Conservation (phyloP, 2,888 invertebrate genomes). For the Drosophila kambysellisi region DNA sequence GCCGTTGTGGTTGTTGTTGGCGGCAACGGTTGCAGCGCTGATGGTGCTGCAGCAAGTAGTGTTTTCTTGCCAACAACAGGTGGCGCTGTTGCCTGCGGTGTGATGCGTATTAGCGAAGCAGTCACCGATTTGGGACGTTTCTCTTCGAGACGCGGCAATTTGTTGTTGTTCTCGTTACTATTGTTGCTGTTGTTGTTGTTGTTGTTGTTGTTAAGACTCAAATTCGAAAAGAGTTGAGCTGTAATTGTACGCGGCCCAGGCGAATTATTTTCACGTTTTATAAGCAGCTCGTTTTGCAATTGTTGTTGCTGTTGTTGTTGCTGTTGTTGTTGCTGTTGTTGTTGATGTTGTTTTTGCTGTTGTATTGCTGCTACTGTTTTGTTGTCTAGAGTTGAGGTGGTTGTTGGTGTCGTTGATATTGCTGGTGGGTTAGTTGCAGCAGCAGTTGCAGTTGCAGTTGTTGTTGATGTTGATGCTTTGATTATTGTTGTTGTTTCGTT, state of each 20-base stretch:
- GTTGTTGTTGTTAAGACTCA: slow-evolving; percentile 31
- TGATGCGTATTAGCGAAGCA: slow-evolving; percentile 82
- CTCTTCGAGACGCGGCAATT: slow-evolving; percentile 57
- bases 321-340: slow-evolving; percentile 32
- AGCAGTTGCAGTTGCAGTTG: slow-evolving; percentile 34
- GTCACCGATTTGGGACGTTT: slow-evolving; percentile 84
- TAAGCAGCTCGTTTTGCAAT: slow-evolving; percentile 51
- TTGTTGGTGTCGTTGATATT: slow-evolving; percentile 36
- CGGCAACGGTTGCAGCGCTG: slow-evolving; percentile 27
- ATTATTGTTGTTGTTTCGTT: slow-evolving; percentile 36
- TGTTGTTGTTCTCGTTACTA: slow-evolving; percentile 51
- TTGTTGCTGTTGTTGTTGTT: slow-evolving; percentile 54
- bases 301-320: slow-evolving; percentile 40
- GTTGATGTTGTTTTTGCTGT: slow-evolving; percentile 30
- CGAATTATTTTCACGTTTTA: slow-evolving; percentile 70
- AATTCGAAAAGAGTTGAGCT: slow-evolving; percentile 60
- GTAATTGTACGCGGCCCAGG: slow-evolving; percentile 72
- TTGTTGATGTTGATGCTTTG: slow-evolving; percentile 19
- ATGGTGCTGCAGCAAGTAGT: slow-evolving; percentile 6
- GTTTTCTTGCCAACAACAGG: slow-evolving; percentile 19
- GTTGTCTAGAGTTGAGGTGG: slow-evolving; percentile 15
- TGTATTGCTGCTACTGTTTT: slow-evolving; percentile 23
- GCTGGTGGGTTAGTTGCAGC: slow-evolving; percentile 47
- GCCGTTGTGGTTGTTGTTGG: slow-evolving; percentile 52
- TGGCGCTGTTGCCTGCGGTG: slow-evolving; percentile 37